Conservation (phyloP, 1,140 invertebrate species). For the Amphibalanus amphitrite region DNA sequence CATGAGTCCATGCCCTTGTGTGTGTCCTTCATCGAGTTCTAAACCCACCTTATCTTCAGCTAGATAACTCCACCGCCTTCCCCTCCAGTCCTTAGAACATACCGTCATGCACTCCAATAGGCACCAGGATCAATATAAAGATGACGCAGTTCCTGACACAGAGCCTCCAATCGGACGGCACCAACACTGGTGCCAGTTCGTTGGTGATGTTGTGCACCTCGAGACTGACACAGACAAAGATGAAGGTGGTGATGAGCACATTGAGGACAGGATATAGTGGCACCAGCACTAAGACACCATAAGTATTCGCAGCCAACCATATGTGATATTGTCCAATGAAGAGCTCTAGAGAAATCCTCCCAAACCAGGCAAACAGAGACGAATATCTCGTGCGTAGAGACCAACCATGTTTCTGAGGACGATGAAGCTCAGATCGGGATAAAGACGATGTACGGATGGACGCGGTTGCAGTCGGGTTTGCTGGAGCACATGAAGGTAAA, state of each 20-base stretch:
- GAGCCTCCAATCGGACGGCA: constrained; percentile 43
- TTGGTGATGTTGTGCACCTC: constrained; percentile 68
- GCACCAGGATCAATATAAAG: constrained; percentile 69
- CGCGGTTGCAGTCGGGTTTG: constrained; percentile 75
- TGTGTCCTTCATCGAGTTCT: too few relatives aligned
- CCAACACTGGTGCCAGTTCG: constrained; percentile 57
- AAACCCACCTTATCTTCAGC: too few relatives aligned
- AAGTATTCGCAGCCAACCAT: constrained; percentile 77
- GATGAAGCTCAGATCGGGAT: constrained; percentile 69
- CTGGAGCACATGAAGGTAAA: constrained; percentile 73
- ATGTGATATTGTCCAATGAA: constrained; percentile 89
- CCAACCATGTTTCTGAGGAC: constrained; percentile 70
- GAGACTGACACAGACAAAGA: constrained; percentile 82
- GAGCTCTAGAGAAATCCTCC: constrained; percentile 78
- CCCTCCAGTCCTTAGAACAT: too few relatives aligned
- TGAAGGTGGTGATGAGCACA: constrained; percentile 77
- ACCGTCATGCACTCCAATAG: constrained; percentile 78
- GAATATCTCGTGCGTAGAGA: constrained; percentile 69
- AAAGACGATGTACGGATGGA: constrained; percentile 76
- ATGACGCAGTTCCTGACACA: constrained; percentile 69
- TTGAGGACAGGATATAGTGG: constrained; percentile 82
- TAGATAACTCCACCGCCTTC: too few relatives aligned
- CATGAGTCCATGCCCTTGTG: too few relatives aligned
- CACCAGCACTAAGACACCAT: constrained; percentile 64
- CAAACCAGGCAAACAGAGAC: constrained; percentile 84